Conservation (phyloP, 2,113 vertebrate species). For the Mormyrus iriodes region DNA sequence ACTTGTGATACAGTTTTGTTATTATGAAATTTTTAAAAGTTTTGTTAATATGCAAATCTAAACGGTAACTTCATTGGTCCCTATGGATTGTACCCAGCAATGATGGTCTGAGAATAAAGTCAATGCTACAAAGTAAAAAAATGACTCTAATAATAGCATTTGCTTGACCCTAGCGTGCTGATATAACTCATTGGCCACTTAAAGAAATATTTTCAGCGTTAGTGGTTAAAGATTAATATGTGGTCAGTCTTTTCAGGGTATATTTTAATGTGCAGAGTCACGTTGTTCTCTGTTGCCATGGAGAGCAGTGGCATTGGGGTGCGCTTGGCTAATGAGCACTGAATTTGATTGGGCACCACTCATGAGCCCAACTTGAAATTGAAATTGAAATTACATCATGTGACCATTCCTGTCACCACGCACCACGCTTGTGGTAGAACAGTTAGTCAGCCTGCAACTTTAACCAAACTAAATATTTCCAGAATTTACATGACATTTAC, state of each 20-base stretch:
- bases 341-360: background rate
- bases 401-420: background rate
- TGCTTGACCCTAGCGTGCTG: background rate
- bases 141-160: background rate
- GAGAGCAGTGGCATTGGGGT: background rate
- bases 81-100: background rate
- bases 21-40: background rate
- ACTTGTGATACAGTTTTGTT: background rate
- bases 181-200: background rate
- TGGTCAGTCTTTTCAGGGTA: background rate
- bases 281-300: background rate
- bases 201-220: background rate
- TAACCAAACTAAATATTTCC: background rate
- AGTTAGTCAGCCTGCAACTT: background rate
- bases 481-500: background rate
- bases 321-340: background rate
- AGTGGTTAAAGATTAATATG: conserved; percentile 6
- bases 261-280: background rate
- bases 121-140: background rate
- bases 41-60: background rate
- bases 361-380: too few relatives aligned
- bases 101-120: background rate
- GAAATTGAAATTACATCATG: background rate
- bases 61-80: background rate
- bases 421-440: background rate